Evolutionary conservation across 92 coral and sea anemone genomes (phyloP), one percentile per base, ranked within the genome.

Genomic region (Umimayanthus kanabou): DNA sequence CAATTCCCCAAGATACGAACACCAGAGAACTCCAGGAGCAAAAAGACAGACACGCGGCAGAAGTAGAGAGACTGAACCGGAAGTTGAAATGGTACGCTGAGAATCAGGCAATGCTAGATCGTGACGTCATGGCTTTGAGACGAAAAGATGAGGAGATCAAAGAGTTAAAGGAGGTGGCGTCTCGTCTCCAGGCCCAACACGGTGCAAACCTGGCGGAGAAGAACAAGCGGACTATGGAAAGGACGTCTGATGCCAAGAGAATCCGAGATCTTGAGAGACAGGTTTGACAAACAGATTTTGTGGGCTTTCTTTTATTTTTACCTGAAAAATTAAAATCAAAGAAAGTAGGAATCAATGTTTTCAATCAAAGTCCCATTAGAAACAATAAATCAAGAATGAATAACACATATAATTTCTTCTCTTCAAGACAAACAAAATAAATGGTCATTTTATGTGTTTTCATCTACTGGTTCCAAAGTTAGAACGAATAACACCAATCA

Each of bases 11-110:
- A 91, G 90, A 82, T 22, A 53, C 53, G 33, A 88, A 73, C 88
- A 61, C 89, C 28, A 87, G 77, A 84, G 73, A 77, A 16, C 58
- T 88, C 5, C 88, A 74, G 10, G 96, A 95, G 47, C 85, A 95
- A 9, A 91, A 95, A 79, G 81, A 91, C 45, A 89, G 92, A 37
- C 93, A 95, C 87, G 91, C 91, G 6, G 84, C 90, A 1, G 97
- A 97, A 77, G 83, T 97, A 6, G 97, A 95, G 55, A 92, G 98
- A 29, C 89, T 97, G 86, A 96, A 93, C 89, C 93, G 97, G 47
- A 97, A 97, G 88, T 89, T 97, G 40, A 94, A 94, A 77, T 97
- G 99, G 99, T 97, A 97, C 83, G 98, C 96, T 14, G 99, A 97
- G 78, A 97, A 93, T 90, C 99, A 97, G 89, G 94, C 94, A 42